Percentiles rank a stretch among this genome's conserved stretches.
These are phyloP conservation scores for Linnaemya tessellans DNA, from an alignment of 2,888 invertebrate genomes.

Conservation along the genomic window DNA sequence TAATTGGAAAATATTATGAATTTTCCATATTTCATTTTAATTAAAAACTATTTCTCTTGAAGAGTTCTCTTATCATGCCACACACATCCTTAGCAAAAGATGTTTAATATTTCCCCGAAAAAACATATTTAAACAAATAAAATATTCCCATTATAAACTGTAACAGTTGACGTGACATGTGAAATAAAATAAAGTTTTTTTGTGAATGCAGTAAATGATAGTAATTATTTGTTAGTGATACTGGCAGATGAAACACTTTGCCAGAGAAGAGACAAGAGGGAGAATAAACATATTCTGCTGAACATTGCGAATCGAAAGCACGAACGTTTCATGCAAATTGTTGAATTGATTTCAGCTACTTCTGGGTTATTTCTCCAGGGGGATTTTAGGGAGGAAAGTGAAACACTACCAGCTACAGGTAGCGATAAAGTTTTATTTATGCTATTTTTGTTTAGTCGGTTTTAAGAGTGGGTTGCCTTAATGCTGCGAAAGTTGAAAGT, in stretches of 20 bases:
- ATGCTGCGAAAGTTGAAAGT: conserved; percentile 49
- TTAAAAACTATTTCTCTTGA: conserved; percentile 38
- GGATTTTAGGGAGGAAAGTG: background rate
- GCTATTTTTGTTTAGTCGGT: conserved; percentile 16
- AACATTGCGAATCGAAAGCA: conserved; percentile 17
- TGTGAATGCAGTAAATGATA: conserved; percentile 55
- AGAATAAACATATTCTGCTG: conserved; percentile 37
- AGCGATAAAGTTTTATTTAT: conserved; percentile 44
- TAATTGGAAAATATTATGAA: conserved; percentile 28
- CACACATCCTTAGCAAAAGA: background rate
- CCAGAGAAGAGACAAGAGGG: background rate
- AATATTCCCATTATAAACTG: background rate
- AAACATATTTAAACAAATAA: conserved; percentile 50
- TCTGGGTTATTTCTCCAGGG: background rate
- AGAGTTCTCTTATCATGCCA: conserved; percentile 11
- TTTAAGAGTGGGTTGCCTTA: conserved; percentile 22
- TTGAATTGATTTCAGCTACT: conserved; percentile 23
- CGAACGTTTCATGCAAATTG: conserved; percentile 34
- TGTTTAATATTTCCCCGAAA: conserved; percentile 6
- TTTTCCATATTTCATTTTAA: conserved; percentile 50
- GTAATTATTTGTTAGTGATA: conserved; percentile 70
- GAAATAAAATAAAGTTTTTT: conserved; percentile 56
- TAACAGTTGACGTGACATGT: conserved; percentile 67
- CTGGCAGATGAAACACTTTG: conserved; percentile 39
- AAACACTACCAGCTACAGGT: conserved; percentile 61